A percentile compares a stretch with the other conserved stretches of the same genome.
phyloP scores from a whole-genome alignment of 2,113 vertebrate genomes.

The Dromaius novaehollandiae region DNA sequence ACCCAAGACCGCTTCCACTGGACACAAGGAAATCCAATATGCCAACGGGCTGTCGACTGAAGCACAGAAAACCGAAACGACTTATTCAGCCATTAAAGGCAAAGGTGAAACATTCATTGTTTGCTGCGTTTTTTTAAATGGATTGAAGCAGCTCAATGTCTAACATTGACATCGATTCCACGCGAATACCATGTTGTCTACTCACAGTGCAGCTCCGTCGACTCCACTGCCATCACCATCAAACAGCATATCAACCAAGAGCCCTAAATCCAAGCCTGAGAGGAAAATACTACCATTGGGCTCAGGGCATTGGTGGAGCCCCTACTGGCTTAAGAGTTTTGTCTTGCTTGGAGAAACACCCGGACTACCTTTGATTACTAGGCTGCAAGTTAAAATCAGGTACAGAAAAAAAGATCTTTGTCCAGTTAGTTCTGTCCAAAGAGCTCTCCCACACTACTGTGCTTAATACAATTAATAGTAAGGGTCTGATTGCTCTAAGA shows the following conservation, averaged over 20 bases:
- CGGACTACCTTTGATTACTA: background rate
- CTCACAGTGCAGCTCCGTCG: background rate
- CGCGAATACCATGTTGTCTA: accelerated
- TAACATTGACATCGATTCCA: background rate
- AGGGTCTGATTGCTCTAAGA: background rate
- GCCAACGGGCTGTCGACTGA: background rate
- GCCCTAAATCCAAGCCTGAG: background rate
- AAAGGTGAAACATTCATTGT: background rate
- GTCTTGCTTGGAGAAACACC: background rate
- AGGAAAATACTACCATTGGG: background rate
- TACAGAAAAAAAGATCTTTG: background rate
- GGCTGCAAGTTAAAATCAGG: background rate
- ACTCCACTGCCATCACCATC: background rate
- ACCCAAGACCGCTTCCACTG: background rate
- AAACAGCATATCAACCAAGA: background rate
- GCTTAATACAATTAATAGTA: background rate
- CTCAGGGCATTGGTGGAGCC: background rate
- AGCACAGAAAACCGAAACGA: background rate
- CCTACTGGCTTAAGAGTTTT: background rate
- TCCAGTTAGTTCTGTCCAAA: background rate
- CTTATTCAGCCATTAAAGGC: background rate
- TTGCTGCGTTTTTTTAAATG: background rate
- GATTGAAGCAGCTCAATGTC: background rate
- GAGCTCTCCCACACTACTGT: background rate
- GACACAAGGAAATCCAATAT: background rate